phyloP scores from a whole-genome alignment of 2,888 invertebrate species.

The Drosophila pegasa region DNA sequence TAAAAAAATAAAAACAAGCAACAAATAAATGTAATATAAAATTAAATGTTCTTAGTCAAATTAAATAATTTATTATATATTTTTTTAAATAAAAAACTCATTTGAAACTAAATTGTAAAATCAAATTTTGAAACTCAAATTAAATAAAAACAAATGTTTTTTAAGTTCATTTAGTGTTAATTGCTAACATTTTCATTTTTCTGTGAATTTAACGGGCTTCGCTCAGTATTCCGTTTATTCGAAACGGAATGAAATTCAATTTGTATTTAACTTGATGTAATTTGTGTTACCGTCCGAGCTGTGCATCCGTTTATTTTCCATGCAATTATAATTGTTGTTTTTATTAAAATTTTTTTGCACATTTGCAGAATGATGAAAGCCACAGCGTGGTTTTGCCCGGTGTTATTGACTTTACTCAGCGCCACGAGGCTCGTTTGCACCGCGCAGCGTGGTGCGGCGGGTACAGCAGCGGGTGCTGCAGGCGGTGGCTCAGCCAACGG shows the following conservation, averaged over 20 bases:
- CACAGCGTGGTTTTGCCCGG: constrained; percentile 85
- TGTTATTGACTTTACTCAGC: constrained; percentile 84
- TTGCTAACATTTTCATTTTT: too few species aligned
- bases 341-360: constrained; percentile 7
- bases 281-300: constrained; percentile 29
- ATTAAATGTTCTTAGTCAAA: too few species aligned
- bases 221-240: constrained; percentile 48
- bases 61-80: too few species aligned
- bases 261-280: constrained; percentile 28
- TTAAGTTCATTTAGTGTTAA: too few species aligned
- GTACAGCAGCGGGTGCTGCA: constrained; percentile 38
- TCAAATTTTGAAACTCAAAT: background rate
- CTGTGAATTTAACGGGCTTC: background rate
- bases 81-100: too few species aligned
- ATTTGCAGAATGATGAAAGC: constrained; percentile 83
- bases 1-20: too few species aligned
- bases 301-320: constrained; percentile 38
- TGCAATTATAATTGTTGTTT: constrained; percentile 31
- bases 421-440: constrained; percentile 83
- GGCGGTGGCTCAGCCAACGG: constrained; percentile 60
- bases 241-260: constrained; percentile 38
- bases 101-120: background rate
- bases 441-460: constrained; percentile 77
- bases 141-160: too few species aligned
- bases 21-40: too few species aligned